Conservation (phyloP, 2,888 invertebrate species). For the Tenthredo scrophulariae region DNA sequence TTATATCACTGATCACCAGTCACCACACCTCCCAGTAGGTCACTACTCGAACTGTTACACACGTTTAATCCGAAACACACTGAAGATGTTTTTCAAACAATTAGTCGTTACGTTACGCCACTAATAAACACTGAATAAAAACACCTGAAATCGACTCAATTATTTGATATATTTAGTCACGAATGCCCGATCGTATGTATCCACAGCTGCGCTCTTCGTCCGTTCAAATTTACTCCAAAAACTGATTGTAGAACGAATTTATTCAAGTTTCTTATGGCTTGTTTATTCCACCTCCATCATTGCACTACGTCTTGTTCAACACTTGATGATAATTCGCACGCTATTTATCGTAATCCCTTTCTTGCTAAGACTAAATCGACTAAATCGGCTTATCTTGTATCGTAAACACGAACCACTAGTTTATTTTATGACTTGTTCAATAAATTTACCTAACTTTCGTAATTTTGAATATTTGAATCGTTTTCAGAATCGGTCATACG, state of each 20-base stretch:
- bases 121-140: slow-evolving; percentile 24
- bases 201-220: background rate
- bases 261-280: background rate
- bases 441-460: background rate
- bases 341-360: background rate
- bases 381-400: background rate
- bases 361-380: background rate
- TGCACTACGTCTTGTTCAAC: background rate
- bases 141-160: slow-evolving; percentile 23
- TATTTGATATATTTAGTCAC: background rate
- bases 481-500: background rate
- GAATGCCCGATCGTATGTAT: background rate
- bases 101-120: slow-evolving; percentile 6
- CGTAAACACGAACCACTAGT: background rate
- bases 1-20: slow-evolving; percentile 43
- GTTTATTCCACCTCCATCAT: too few species aligned
- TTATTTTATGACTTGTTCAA: background rate
- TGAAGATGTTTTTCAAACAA: slow-evolving; percentile 40
- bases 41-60: slow-evolving; percentile 10
- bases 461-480: background rate
- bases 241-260: background rate
- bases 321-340: background rate
- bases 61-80: slow-evolving; percentile 14
- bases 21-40: slow-evolving; percentile 37
- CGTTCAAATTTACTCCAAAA: background rate